These are phyloP conservation scores for Nicator chloris DNA, from an alignment of 2,113 vertebrate species.

Conservation along the genomic window DNA sequence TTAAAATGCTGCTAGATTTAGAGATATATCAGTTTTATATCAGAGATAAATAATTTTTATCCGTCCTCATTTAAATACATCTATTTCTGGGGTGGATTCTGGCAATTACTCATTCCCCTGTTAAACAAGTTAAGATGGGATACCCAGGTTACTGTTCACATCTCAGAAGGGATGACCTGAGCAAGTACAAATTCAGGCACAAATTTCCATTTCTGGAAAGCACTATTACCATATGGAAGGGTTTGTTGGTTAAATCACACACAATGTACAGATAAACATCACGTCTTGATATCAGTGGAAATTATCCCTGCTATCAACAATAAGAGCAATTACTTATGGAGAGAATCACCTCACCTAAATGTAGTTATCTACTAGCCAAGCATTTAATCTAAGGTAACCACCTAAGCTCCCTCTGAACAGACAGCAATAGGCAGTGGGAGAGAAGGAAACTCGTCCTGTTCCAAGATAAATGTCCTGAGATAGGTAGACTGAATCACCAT, in stretches of 20 bases:
- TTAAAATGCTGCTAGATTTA: not conserved
- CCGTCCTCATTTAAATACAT: not conserved
- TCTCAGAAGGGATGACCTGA: not conserved
- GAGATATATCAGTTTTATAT: not conserved
- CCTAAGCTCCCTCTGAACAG: not conserved
- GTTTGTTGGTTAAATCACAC: not conserved
- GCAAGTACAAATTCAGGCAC: not conserved
- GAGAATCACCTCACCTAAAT: slow-evolving; percentile 3
- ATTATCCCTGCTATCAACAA: not conserved
- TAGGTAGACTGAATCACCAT: slow-evolving; percentile 24
- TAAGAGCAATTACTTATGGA: not conserved
- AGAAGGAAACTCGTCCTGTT: not conserved
- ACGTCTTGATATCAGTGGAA: not conserved
- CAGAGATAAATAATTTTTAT: not conserved
- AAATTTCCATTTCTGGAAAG: not conserved
- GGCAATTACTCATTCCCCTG: not conserved
- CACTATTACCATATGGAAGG: not conserved
- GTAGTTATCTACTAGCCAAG: not conserved
- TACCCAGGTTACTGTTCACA: not conserved
- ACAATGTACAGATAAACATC: not conserved
- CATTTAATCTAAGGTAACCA: slow-evolving; percentile 29
- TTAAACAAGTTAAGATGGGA: not conserved
- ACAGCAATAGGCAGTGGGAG: not conserved
- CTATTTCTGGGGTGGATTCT: not conserved
- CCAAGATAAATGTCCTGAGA: slow-evolving; percentile 19